Percentiles rank a stretch among this genome's conserved stretches.
phyloP scores from a whole-genome alignment of 2,113 vertebrate species.

The Melanocharis versteri region DNA sequence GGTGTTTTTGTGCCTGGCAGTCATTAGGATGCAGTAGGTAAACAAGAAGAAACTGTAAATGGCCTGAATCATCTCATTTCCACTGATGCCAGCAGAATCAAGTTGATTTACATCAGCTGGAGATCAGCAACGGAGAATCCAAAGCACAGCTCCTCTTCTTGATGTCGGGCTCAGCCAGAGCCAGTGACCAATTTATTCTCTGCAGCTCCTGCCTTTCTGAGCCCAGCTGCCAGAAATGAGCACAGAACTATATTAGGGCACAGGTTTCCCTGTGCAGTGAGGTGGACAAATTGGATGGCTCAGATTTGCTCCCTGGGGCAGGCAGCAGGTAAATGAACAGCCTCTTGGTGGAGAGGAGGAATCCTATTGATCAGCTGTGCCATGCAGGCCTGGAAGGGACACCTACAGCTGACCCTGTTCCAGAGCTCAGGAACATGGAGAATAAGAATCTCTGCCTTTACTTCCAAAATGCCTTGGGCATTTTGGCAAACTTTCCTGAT shows the following conservation, averaged over 20 bases:
- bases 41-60: background rate
- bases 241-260: background rate
- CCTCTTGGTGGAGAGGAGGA: background rate
- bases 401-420: fast-evolving
- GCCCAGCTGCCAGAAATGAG: background rate
- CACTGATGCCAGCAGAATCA: background rate
- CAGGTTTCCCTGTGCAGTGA: background rate
- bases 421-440: background rate
- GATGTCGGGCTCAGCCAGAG: fast-evolving
- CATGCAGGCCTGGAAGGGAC: background rate
- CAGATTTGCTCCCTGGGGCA: background rate
- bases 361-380: background rate
- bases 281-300: background rate
- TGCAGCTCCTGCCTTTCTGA: background rate
- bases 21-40: constrained; percentile 19
- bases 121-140: background rate
- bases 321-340: background rate
- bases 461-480: background rate
- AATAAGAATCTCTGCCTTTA: background rate
- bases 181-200: background rate
- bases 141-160: background rate
- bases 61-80: background rate
- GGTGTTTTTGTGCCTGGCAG: background rate
- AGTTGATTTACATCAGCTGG: constrained; percentile 10
- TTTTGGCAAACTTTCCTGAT: background rate